A percentile compares a stretch with the other conserved stretches of the same genome.
Evolutionary conservation across 1,140 invertebrate genomes (phyloP).

Genomic region (Elysia chlorotica): DNA sequence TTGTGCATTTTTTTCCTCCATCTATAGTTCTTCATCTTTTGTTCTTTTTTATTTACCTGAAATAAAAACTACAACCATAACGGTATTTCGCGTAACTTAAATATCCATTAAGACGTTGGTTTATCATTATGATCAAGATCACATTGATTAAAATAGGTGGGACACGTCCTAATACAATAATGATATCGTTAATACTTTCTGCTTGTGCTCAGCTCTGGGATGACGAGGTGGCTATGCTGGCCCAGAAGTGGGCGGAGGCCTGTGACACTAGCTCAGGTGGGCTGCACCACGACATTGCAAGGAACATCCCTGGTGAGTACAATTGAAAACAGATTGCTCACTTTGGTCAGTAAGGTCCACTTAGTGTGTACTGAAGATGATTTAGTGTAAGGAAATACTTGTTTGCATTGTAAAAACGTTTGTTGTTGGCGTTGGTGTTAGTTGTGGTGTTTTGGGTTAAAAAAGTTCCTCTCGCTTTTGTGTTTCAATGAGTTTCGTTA

Average conservation of each 20-base stretch:
- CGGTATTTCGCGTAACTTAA: too few relatives aligned
- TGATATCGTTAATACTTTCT: too few relatives aligned
- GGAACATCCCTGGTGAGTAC: neutral
- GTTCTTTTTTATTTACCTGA: too few relatives aligned
- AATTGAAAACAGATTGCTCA: neutral
- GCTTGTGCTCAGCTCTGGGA: neutral
- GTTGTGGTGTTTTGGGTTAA: neutral
- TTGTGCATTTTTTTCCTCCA: too few relatives aligned
- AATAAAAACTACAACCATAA: too few relatives aligned
- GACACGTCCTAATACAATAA: too few relatives aligned
- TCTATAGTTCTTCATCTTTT: too few relatives aligned
- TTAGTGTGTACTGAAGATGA: neutral
- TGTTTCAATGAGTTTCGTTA: neutral
- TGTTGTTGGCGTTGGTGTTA: neutral
- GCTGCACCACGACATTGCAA: neutral
- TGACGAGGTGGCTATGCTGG: neutral
- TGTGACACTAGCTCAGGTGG: neutral
- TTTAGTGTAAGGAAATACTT: neutral
- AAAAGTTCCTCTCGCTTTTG: neutral
- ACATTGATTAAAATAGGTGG: too few relatives aligned
- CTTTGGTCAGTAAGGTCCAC: neutral
- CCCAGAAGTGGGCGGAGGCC: neutral
- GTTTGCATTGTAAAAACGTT: neutral
- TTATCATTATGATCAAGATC: too few relatives aligned
- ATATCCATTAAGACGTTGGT: too few relatives aligned